These are phyloP conservation scores for Poecile montanus DNA, from an alignment of 2,797 vertebrate species.

Conservation along the genomic window DNA sequence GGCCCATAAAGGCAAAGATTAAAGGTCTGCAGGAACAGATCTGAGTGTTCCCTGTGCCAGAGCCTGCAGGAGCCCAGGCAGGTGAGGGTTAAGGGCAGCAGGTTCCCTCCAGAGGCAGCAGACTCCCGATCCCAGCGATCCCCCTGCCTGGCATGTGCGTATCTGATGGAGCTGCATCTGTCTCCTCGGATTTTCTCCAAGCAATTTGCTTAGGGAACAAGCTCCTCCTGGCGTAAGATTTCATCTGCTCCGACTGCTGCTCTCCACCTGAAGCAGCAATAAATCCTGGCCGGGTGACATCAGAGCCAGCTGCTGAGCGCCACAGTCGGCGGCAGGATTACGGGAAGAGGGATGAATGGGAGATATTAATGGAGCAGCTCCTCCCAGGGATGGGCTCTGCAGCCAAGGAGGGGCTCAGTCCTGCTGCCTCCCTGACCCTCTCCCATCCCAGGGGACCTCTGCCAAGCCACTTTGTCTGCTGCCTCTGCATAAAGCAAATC, in stretches of 20 bases:
- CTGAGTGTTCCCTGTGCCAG: accelerated
- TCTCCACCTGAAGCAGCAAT: constrained; percentile 64
- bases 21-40: neutral
- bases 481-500: neutral
- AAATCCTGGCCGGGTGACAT: constrained; percentile 43
- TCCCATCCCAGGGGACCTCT: neutral
- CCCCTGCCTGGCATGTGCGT: accelerated
- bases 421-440: neutral
- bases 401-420: neutral
- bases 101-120: neutral
- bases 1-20: neutral
- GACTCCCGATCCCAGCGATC: neutral
- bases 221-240: constrained; percentile 52
- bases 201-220: constrained; percentile 47
- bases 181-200: constrained; percentile 44
- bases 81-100: neutral
- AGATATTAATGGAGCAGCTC: neutral
- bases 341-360: constrained; percentile 31
- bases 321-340: neutral
- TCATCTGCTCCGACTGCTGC: constrained; percentile 33
- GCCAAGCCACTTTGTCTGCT: neutral
- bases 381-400: neutral
- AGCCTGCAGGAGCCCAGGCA: neutral
- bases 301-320: constrained; percentile 56
- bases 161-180: constrained; percentile 23